Percentiles rank a stretch among this genome's conserved stretches.
Evolutionary conservation across 2,797 vertebrate genomes (phyloP).

Genomic region (Coccyzus lansbergi): DNA sequence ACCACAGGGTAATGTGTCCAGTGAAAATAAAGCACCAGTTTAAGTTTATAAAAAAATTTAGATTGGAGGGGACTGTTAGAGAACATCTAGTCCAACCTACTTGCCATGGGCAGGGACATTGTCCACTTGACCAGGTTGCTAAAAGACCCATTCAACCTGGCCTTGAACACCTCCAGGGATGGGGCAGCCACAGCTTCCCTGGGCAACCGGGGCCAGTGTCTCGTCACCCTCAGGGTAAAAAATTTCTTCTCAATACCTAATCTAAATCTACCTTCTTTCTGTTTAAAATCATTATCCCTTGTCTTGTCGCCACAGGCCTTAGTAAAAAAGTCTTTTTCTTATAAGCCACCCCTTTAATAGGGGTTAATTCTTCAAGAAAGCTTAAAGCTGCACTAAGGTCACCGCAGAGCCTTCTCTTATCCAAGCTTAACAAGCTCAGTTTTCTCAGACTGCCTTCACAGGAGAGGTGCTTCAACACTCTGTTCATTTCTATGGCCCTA

Average conservation of each 20-base stretch:
- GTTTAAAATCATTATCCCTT: not conserved
- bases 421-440: not conserved
- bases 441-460: not conserved
- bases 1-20: not conserved
- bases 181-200: too few relatives aligned
- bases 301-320: not conserved
- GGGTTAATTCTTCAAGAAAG: not conserved
- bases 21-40: not conserved
- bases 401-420: not conserved
- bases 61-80: not conserved
- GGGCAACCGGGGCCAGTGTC: not conserved
- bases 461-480: not conserved
- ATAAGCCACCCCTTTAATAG: not conserved
- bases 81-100: not conserved
- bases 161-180: rapidly evolving
- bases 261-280: not conserved
- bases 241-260: not conserved
- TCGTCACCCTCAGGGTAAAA: not conserved
- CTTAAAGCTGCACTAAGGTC: not conserved
- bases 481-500: too few relatives aligned
- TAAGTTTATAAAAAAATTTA: not conserved
- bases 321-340: not conserved
- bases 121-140: not conserved
- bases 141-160: not conserved
- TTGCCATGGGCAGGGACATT: not conserved